Base-by-base conservation (phyloP, 2,888 invertebrate species). In the Carterocephalus palaemon region DNA sequence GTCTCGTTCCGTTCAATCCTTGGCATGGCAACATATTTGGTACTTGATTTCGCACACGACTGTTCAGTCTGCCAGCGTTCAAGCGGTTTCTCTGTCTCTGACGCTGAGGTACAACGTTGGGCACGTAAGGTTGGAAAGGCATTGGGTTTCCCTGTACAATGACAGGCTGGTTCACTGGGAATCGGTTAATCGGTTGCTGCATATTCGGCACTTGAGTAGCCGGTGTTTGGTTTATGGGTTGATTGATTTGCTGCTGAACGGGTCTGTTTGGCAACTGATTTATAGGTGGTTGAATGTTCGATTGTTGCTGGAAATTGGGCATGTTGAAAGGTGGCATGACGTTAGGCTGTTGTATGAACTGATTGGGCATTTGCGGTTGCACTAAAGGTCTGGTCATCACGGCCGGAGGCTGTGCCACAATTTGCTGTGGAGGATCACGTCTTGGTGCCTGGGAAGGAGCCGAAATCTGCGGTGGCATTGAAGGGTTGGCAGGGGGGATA, bases 301-400 rank as follows among this genome's bases (percentile, higher is more conserved):
- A 7, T 12, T 24, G 33, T 28, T 34, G 26, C 8, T 34, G n/a
- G n/a, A n/a, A n/a, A n/a, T n/a, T n/a, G n/a, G n/a, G n/a, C n/a
- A n/a, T n/a, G n/a, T n/a, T n/a, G n/a, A n/a, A n/a, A n/a, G n/a
- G n/a, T n/a, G n/a, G n/a, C n/a, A n/a, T n/a, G n/a, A n/a, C n/a
- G n/a, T n/a, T n/a, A n/a, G n/a, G n/a, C n/a, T n/a, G n/a, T n/a
- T n/a, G 34, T 1, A 33, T 7, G 9, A 43, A 15, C 26, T 43
- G 42, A 8, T 16, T 43, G 9, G 34, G 28, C 7, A 29, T 12
- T 43, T 28, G 42, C 3, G 34, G 22, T 10, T 34, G 42, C 8
- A 29, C 20, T 5, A 7, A 8, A 2, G 38, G 20, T 6, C 8
- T 20, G 17, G 19, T 38, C 3, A 36, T 5, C 34, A 42, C 8